A percentile compares a stretch with the other conserved stretches of the same genome.
phyloP scores from a whole-genome alignment of 1,140 invertebrate species.

The Monomorium pharaonis region DNA sequence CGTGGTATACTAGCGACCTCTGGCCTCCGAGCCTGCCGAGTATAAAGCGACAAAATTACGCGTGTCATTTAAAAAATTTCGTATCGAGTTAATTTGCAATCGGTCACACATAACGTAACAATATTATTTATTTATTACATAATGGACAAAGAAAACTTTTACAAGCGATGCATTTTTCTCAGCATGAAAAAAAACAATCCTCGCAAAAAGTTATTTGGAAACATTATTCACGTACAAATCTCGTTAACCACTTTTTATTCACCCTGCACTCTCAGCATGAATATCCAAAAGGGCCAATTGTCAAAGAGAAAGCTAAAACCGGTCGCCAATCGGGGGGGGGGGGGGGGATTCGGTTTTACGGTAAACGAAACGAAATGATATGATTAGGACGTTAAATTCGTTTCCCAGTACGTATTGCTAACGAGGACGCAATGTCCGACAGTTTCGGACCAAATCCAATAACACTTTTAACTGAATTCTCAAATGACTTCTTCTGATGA shows the following conservation, averaged over 20 bases:
- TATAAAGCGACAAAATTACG: slow-evolving; percentile 44
- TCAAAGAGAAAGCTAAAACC: slow-evolving; percentile 53
- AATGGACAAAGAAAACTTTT: background rate
- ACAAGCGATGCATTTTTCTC: background rate
- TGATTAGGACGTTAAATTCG: slow-evolving; percentile 63
- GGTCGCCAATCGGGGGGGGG: background rate
- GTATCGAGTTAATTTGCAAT: slow-evolving; percentile 29
- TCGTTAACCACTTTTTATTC: slow-evolving; percentile 6
- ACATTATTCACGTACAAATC: background rate
- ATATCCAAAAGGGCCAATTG: slow-evolving; percentile 21
- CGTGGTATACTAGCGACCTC: slow-evolving; percentile 58
- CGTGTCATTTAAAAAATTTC: slow-evolving; percentile 48
- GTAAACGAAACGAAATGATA: slow-evolving; percentile 67
- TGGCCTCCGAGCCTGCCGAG: slow-evolving; percentile 36
- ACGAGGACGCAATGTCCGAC: slow-evolving; percentile 11
- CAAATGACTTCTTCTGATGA: background rate
- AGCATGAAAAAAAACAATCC: background rate
- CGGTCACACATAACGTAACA: background rate
- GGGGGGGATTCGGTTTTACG: slow-evolving; percentile 58
- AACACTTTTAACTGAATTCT: slow-evolving; percentile 2
- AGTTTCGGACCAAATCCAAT: slow-evolving; percentile 23
- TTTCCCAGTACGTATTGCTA: slow-evolving; percentile 18
- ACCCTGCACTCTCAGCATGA: background rate
- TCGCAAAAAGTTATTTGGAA: background rate
- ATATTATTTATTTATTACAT: background rate